phyloP scores from a whole-genome alignment of 2,797 vertebrate species.

The Galago senegalensis region DNA sequence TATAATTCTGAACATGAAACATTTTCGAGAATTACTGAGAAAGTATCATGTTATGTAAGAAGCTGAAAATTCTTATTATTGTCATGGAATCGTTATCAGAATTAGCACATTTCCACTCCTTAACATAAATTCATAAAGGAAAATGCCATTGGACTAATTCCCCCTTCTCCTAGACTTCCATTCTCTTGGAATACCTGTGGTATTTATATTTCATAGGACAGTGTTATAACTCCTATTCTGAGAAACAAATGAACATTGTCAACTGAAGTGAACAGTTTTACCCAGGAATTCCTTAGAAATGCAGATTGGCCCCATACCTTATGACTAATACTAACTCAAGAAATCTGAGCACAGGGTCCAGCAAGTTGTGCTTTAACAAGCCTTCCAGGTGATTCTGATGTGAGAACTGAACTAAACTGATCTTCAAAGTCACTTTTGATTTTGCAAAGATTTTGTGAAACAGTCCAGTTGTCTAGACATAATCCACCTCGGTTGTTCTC shows the following conservation, averaged over 20 bases:
- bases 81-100: constrained; percentile 21
- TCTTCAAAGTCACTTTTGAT: constrained; percentile 29
- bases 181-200: not conserved
- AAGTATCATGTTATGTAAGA: constrained; percentile 34
- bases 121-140: constrained; percentile 40
- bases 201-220: not conserved
- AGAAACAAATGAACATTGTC: not conserved
- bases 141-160: not conserved
- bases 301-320: not conserved
- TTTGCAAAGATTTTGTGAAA: constrained; percentile 20
- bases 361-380: not conserved
- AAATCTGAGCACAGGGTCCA: not conserved
- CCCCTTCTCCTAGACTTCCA: not conserved
- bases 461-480: not conserved
- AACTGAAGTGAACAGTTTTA: not conserved
- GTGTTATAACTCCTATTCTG: constrained; percentile 38
- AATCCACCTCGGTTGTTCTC: not conserved
- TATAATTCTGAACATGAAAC: constrained; percentile 28
- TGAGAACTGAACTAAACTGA: not conserved
- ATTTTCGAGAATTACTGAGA: constrained; percentile 42
- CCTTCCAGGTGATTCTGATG: not conserved
- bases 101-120: not conserved
- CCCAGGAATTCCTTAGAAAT: not conserved
- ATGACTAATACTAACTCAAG: not conserved
- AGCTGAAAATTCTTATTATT: constrained; percentile 10